Evolutionary conservation across 2,888 invertebrate species (phyloP), one percentile per base, ranked within the genome.

Genomic region (Abrostola tripartita): DNA sequence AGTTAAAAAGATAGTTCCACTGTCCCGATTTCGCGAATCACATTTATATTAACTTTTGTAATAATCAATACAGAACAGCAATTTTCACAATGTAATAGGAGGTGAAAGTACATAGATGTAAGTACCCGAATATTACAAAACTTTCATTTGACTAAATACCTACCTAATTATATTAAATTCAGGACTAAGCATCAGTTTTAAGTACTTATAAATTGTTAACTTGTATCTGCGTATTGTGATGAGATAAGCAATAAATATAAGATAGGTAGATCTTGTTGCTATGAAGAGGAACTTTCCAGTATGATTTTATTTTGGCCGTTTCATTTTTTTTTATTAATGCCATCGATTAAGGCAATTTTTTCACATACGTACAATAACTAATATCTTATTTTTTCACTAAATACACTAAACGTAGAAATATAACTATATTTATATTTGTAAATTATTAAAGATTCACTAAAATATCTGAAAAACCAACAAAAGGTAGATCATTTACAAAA

Each of bases 381-480:
- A 66, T 55, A 65, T 68, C 52, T 70, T 65, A 54, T 56, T 50
- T 12, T 66, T 42, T 67, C 36, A 50, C 52, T 67, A 73, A 59
- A 38, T 61, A 60, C 55, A 61, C 52, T 67, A 36, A 73, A 61
- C 47, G 40, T 49, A 66, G 38, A 60, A 62, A 61, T 72, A 67
- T 59, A 56, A 11, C 47, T 59, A n/a, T 53, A 58, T 56, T 37
- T 62, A 51, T 68, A 65, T 78, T 63, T 76, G 51, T 71, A 65
- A 65, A 55, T 61, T 67, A 66, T 65, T 54, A 64, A 78, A 81
- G 80, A 81, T 82, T 81, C 77, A 63, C 76, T 83, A 81, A 81
- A 82, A 83, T 82, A 84, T 81, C 77, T 81, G 65, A 78, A 80
- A 76, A 78, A 78, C 79, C 82, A 85, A 85, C 82, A 80, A 76